These are phyloP conservation scores for Zosterops hypoxanthus DNA, from an alignment of 2,113 vertebrate genomes.

Conservation along the genomic window DNA sequence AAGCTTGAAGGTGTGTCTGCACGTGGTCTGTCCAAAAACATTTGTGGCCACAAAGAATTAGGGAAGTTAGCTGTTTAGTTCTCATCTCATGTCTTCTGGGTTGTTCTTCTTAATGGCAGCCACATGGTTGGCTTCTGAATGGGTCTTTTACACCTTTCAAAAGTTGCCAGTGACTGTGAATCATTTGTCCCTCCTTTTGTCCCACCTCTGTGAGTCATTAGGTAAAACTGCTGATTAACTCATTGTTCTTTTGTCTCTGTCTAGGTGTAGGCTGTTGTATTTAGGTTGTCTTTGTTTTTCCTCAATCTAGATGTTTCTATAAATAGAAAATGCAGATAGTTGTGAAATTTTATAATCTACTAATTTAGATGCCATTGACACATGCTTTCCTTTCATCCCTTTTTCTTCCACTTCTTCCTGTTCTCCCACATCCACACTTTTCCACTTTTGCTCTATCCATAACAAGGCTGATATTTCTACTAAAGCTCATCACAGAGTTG, in stretches of 20 bases:
- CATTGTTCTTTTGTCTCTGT: background rate
- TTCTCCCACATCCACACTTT: background rate
- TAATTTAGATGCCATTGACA: background rate
- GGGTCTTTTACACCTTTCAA: background rate
- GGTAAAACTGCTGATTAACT: background rate
- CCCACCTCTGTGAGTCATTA: background rate
- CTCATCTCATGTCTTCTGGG: background rate
- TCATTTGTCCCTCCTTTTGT: background rate
- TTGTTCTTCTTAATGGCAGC: background rate
- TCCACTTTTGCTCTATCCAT: background rate
- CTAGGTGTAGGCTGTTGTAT: background rate
- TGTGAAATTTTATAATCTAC: background rate
- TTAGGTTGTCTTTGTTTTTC: background rate
- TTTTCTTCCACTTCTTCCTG: background rate
- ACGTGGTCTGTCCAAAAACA: background rate
- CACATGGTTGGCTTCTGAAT: background rate
- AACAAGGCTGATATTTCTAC: background rate
- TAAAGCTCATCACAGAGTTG: background rate
- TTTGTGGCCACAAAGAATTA: background rate
- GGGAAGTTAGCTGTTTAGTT: background rate
- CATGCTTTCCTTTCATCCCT: background rate
- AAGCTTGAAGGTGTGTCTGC: background rate
- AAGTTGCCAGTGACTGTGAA: background rate
- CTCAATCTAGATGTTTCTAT: background rate
- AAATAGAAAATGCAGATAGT: background rate